Base-by-base conservation (phyloP, 2,797 vertebrate genomes). In the Catamblyrhynchus diadema region DNA sequence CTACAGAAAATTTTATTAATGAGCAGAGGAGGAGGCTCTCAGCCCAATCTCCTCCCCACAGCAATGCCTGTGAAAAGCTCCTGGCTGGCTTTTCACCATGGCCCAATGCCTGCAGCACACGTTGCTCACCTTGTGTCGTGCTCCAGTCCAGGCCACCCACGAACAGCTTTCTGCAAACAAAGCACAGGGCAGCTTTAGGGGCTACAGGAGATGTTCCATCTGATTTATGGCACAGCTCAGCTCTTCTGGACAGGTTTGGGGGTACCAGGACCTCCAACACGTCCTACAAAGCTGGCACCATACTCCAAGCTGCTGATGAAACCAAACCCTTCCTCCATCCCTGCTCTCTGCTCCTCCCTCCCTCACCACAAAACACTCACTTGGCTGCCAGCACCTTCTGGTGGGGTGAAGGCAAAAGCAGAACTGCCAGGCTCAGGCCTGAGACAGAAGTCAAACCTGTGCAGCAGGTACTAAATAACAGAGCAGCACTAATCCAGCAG, bases 91-190 rank as follows among this genome's bases (percentile, higher is more conserved):
- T 70, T 15, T 30, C 75, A 27, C 39, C 23, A 2, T 1, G 21
- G 18, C 32, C 81, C 60, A 27, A 5, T 0, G 3, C 81, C 65
- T 51, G 65, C 65, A 83, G 80, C 57, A 51, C 30, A 9, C 10
- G 0, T 3, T 20, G 32, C 98, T 98, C 96, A 99, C 99, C 99
- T 99, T 99, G 99, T 54, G 99, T 99, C 17, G 99, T 99, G 95
- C 99, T 99, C 99, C 99, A 99, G 98, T 99, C 99, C 95, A 99
- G 98, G 95, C 99, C 99, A 94, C 99, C 99, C 97, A 99, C 99
- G 97, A 99, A 99, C 83, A 99, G 98, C 98, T 99, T 99, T 93
- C 99, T 99, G 98, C 65, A 98, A 98, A 87, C 10, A 45, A 96
- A 75, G 97, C 65, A 96, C 21, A 83, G 12, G 64, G 51, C 67